Percentiles rank a stretch among this genome's conserved stretches.
Evolutionary conservation across 1,140 invertebrate species (phyloP).

Genomic region (Orius insidiosus): DNA sequence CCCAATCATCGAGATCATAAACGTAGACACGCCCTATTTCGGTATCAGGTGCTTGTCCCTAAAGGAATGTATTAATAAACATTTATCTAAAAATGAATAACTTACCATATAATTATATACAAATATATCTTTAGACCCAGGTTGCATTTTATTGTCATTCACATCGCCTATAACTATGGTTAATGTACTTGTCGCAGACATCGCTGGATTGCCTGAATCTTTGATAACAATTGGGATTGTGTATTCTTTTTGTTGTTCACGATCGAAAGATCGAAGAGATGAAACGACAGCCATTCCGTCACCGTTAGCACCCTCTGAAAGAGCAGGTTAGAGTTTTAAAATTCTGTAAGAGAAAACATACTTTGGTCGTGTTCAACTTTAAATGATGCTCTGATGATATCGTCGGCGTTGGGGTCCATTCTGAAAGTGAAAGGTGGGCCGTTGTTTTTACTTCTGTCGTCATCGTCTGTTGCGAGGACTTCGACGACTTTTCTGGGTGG

Average conservation of each 20-base stretch:
- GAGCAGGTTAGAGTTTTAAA: constrained; percentile 1
- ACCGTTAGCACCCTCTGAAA: constrained; percentile 74
- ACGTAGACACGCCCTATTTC: constrained; percentile 91
- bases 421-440: constrained; percentile 88
- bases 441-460: constrained; percentile 83
- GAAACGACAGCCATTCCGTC: constrained; percentile 90
- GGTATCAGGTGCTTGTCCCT: constrained; percentile 79
- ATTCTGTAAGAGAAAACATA: constrained; percentile 27
- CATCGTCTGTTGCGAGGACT: constrained; percentile 87
- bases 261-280: constrained; percentile 76
- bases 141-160: constrained; percentile 95
- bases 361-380: constrained; percentile 89
- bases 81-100: constrained; percentile 10
- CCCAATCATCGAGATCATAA: constrained; percentile 94
- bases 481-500: constrained; percentile 78
- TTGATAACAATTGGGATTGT: constrained; percentile 87
- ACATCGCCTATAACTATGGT: constrained; percentile 91
- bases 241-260: constrained; percentile 90
- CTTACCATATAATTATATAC: constrained; percentile 81
- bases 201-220: constrained; percentile 69
- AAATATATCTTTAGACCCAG: constrained; percentile 88
- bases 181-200: constrained; percentile 86
- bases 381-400: constrained; percentile 79
- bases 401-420: constrained; percentile 79
- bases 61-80: constrained; percentile 17